A percentile compares a stretch with the other conserved stretches of the same genome.
phyloP scores from a whole-genome alignment of 2,888 invertebrate species.

The Chrysodeixis includens region DNA sequence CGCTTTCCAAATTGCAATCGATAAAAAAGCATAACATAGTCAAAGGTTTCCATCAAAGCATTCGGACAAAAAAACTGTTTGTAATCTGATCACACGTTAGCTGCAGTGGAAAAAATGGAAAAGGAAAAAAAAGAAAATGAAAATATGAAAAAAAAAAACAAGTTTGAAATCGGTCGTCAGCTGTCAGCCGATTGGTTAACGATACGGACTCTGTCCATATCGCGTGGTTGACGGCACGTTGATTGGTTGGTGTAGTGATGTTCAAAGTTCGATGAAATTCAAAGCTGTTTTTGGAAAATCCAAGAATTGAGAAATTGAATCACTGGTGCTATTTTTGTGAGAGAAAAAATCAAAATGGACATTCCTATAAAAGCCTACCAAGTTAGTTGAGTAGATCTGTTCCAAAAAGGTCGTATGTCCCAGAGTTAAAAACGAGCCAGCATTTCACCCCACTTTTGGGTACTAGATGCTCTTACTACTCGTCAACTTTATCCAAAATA shows the following conservation, averaged over 20 bases:
- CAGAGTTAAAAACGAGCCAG: too few relatives aligned
- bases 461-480: too few relatives aligned
- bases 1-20: conserved; percentile 26
- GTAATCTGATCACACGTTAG: conserved; percentile 53
- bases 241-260: conserved; percentile 38
- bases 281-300: not conserved
- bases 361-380: too few relatives aligned
- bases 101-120: conserved; percentile 26
- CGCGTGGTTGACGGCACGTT: conserved; percentile 42
- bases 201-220: conserved; percentile 46
- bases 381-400: too few relatives aligned
- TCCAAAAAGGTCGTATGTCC: too few relatives aligned
- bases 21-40: conserved; percentile 33
- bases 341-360: too few relatives aligned
- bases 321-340: too few relatives aligned
- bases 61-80: conserved; percentile 19
- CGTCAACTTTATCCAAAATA: too few relatives aligned
- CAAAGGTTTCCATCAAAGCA: conserved; percentile 38
- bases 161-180: conserved; percentile 43
- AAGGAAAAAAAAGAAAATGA: conserved; percentile 15
- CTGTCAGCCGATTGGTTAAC: conserved; percentile 56
- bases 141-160: conserved; percentile 19
- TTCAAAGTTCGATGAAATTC: conserved; percentile 28
- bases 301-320: not conserved
- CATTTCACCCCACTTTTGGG: too few relatives aligned